Evolutionary conservation across 92 coral and sea anemone species (phyloP), one percentile per base, ranked within the genome.

Genomic region (Micromussa lordhowensis): DNA sequence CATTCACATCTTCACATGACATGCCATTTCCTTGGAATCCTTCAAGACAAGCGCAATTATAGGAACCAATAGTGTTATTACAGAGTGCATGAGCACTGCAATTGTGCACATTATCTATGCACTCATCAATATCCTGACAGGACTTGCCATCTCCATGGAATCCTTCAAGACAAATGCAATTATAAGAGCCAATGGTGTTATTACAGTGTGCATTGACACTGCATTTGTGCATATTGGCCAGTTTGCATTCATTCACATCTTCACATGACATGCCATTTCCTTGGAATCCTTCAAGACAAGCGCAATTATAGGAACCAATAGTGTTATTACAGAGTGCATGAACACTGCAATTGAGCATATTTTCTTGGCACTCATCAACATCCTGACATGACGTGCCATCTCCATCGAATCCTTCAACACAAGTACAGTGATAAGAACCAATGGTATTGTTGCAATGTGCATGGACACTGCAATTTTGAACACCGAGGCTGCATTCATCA

Each of bases 341-440:
- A 17, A 10, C 32, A 55, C 70, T 80, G 71, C 90, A 87, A 51
- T 64, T 48, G n/a, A n/a, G n/a, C n/a, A n/a, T n/a, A n/a, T n/a
- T n/a, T n/a, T n/a, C n/a, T n/a, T n/a, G n/a, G 72, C 84, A 79
- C 14, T 78, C 84, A 51, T 68, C 74, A 29, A 68, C 0, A 70
- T 70, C 75, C 17, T 70, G n/a, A 31, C 75, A 51, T 10, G 16
- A 40, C 15, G 4, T n/a, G 7, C 54, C 54, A 76, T 40, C 5
- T 11, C 44, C 75, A 3, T 31, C 10, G 11, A 71, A 71, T 21
- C 76, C 76, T 16, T 5, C 0, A 34, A 3, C 26, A 71, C 76
- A 71, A 6, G 7, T 30, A 7, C 76, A 71, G 8, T 3, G 1
- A 32, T 71, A 19, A 31, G 76, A 71, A 1, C 44, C 76, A 5